Evolutionary conservation across 2,888 invertebrate species (phyloP), one percentile per base, ranked within the genome.

Genomic region (Ganaspis brasiliensis): DNA sequence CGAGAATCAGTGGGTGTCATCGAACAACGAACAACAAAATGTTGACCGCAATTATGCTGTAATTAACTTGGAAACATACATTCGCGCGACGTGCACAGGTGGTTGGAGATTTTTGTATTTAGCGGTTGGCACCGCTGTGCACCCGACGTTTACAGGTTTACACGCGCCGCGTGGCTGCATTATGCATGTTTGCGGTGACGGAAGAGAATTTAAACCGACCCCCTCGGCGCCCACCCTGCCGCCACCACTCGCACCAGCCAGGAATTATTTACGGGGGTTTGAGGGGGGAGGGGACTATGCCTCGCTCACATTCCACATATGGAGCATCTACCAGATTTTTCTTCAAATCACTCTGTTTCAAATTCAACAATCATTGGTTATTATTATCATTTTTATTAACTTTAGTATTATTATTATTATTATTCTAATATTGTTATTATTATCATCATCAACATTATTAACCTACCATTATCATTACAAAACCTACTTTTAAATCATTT

Each of bases 91-190:
- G 85, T 81, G 86, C 85, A 91, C 91, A 91, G 91, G 91, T 91
- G 91, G 91, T 91, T 91, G 90, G 87, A 86, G 87, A 90, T 91
- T 91, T 91, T 91, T 91, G 90, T 90, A 91, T 91, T 91, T 89
- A 89, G 89, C 88, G 89, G 89, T 90, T 89, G 87, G 87, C 88
- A 87, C 85, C 84, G 84, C 84, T 83, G 81, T 79, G 81, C 82
- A 81, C 80, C 76, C 83, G 81, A 83, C 85, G 84, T 84, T 87
- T 86, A 89, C 87, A 87, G 88, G 88, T 88, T 88, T 85, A 87
- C 87, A 85, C 88, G 86, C 88, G 86, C 87, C 88, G 87, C 89
- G 87, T 84, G 88, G 86, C 88, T 90, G 89, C 89, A 91, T 91
- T 90, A 91, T 90, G 90, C 89, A 91, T 89, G 90, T 91, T 90